Evolutionary conservation across 2,888 invertebrate genomes (phyloP).

Genomic region (Empis livida): DNA sequence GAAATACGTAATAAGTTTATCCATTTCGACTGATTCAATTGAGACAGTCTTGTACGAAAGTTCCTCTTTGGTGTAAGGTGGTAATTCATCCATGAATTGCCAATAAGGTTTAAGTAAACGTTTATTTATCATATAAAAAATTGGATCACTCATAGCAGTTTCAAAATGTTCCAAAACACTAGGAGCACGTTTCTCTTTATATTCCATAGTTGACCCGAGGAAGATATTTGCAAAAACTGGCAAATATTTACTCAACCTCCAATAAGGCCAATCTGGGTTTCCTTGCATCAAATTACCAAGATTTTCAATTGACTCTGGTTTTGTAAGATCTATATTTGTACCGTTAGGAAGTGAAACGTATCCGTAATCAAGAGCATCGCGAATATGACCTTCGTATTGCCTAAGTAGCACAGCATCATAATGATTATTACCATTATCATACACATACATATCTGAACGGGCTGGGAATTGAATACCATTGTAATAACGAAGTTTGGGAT

Average conservation of each 20-base stretch:
- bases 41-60: slow-evolving; percentile 47
- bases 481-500: slow-evolving; percentile 46
- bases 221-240: slow-evolving; percentile 43
- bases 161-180: slow-evolving; percentile 47
- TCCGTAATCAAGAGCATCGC: slow-evolving; percentile 39
- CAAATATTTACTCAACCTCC: slow-evolving; percentile 45
- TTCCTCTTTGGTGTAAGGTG: slow-evolving; percentile 48
- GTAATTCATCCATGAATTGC: slow-evolving; percentile 46
- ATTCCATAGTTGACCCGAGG: slow-evolving; percentile 37
- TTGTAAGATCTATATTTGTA: slow-evolving; percentile 43
- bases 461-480: slow-evolving; percentile 48
- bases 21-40: slow-evolving; percentile 44
- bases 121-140: slow-evolving; percentile 56
- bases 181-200: slow-evolving; percentile 31
- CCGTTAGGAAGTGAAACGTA: slow-evolving; percentile 38
- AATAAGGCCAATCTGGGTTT: slow-evolving; percentile 48
- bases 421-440: slow-evolving; percentile 23
- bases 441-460: slow-evolving; percentile 37
- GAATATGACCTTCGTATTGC: slow-evolving; percentile 36
- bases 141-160: slow-evolving; percentile 57
- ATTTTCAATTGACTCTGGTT: slow-evolving; percentile 47
- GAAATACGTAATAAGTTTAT: slow-evolving; percentile 51
- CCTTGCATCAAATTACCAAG: slow-evolving; percentile 53
- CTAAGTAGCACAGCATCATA: slow-evolving; percentile 20
- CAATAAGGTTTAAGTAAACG: slow-evolving; percentile 43